phyloP scores from a whole-genome alignment of 1,140 invertebrate genomes.

The Anoplolepis gracilipes region DNA sequence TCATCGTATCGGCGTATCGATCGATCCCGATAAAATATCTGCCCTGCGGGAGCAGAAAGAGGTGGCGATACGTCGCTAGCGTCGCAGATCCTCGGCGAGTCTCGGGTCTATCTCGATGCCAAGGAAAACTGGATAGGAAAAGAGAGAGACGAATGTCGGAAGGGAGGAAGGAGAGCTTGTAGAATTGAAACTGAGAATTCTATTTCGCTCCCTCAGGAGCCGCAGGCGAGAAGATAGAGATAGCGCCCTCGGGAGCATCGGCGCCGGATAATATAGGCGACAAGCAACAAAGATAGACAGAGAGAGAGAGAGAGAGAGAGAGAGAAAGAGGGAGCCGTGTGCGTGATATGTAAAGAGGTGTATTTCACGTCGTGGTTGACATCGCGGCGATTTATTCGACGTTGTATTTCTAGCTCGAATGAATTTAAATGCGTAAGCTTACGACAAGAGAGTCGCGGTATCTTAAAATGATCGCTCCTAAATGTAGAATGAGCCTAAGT shows the following conservation, averaged over 20 bases:
- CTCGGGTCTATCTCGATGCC: slow-evolving; percentile 44
- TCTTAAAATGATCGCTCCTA: neutral
- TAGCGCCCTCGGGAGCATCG: slow-evolving; percentile 57
- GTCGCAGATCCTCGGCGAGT: slow-evolving; percentile 32
- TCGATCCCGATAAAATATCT: slow-evolving; percentile 51
- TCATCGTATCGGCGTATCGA: slow-evolving; percentile 54
- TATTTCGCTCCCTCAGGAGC: slow-evolving; percentile 56
- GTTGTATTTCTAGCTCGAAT: slow-evolving; percentile 54
- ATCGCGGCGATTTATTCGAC: slow-evolving; percentile 55
- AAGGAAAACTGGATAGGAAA: neutral
- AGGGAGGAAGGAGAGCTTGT: neutral
- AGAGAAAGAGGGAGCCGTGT: slow-evolving; percentile 13
- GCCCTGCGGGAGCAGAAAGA: slow-evolving; percentile 7
- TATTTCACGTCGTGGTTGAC: slow-evolving; percentile 45
- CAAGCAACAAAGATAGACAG: slow-evolving; percentile 20
- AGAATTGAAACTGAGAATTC: slow-evolving; percentile 70
- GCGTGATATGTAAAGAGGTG: slow-evolving; percentile 29
- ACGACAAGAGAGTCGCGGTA: neutral
- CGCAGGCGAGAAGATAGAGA: slow-evolving; percentile 60
- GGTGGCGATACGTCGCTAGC: slow-evolving; percentile 22
- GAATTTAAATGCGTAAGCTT: slow-evolving; percentile 55
- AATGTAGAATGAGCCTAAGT: neutral
- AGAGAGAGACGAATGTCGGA: neutral
- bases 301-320: neutral
- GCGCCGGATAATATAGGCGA: slow-evolving; percentile 55